phyloP scores from a whole-genome alignment of 2,113 vertebrate genomes.

The Bombycilla garrulus region DNA sequence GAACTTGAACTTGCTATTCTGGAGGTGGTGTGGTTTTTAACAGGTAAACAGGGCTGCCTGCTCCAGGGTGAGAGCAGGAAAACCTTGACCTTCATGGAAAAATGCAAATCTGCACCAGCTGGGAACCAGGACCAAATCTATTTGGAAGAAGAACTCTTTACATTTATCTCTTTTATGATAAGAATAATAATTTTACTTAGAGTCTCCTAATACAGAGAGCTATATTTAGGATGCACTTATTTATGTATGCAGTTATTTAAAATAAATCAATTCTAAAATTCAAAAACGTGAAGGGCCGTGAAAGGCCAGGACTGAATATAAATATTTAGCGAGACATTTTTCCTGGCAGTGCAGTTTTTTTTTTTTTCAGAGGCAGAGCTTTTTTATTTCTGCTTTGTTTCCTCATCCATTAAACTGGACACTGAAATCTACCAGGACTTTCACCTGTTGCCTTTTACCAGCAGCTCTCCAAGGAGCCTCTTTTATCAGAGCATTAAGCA shows the following conservation, averaged over 20 bases:
- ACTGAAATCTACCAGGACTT: background rate
- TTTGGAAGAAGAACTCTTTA: background rate
- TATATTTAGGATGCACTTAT: background rate
- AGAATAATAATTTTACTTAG: background rate
- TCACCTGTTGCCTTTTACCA: background rate
- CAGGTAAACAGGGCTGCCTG: background rate
- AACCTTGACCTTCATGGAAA: background rate
- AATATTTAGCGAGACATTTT: background rate
- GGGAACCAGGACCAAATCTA: background rate
- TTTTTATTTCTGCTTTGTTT: constrained; percentile 24
- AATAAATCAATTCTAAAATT: background rate
- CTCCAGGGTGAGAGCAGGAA: background rate
- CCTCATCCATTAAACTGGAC: background rate
- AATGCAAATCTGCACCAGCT: background rate
- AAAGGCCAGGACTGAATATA: background rate
- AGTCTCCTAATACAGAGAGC: background rate
- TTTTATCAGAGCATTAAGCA: background rate
- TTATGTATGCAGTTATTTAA: background rate
- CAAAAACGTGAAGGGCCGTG: background rate
- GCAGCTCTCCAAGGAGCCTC: background rate
- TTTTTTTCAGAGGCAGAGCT: background rate
- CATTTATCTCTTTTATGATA: background rate
- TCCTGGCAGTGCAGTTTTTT: background rate
- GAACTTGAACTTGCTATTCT: background rate
- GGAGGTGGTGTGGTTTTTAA: background rate